Base-by-base conservation (phyloP, 35 echinoderm and acorn worm genomes). In the Chiridota heheva region DNA sequence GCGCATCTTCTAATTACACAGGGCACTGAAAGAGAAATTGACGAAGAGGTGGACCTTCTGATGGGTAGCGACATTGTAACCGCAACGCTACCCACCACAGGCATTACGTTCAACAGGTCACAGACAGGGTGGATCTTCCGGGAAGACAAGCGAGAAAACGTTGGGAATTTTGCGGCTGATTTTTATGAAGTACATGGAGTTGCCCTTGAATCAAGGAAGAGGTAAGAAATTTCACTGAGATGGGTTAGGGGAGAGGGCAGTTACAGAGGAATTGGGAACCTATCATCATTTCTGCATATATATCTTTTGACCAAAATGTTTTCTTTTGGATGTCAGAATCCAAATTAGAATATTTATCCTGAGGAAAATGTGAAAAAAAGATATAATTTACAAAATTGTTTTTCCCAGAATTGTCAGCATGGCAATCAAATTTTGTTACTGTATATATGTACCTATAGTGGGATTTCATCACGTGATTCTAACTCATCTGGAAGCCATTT, bases 91-190 rank as follows among this genome's bases (percentile, higher is more conserved):
- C 64, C 91, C 7, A 88, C 91, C 18, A 87, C 87, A 36, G 48
- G 80, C 1, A 92, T 92, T 77, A 82, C 67, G 24, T 87, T 97
- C 78, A 58, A 59, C 15, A 36, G 93, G 1, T 62, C 93, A 65
- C 93, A 97, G 80, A 84, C 83, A 22, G 93, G 93, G 8, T 97
- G 93, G 93, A 58, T 97, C 29, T 97, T 97, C 80, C 42, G 93
- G 42, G 93, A 87, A 72, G 84, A 97, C 48, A 87, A 74, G 45
- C 56, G 78, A 8, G 88, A 97, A 75, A 83, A 76, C 13, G 88
- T 97, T 0, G 93, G 93, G 2, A 88, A 71, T 70, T 97, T 91
- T 67, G 74, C 78, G 42, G 93, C 93, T 49, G 72, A 91, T 31
- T 91, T 97, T 66, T 97, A 97, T 61, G 56, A 69, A 35, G 89